Base-by-base conservation (phyloP, 2,113 vertebrate genomes). In the Taxidea taxus region DNA sequence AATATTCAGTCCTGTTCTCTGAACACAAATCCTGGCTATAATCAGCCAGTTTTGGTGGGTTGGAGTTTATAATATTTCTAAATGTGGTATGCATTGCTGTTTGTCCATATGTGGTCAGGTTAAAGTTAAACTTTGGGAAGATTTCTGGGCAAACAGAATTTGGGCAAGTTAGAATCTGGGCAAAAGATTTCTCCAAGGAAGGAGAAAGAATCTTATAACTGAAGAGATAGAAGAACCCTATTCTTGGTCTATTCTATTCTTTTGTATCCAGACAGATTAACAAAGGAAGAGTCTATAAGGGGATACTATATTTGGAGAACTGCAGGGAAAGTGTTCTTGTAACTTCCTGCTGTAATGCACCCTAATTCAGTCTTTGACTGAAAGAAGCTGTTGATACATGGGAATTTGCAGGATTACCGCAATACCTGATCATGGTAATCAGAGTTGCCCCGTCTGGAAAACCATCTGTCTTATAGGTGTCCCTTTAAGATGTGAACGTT, bases 1-100 rank as follows among this genome's bases (percentile, higher is more conserved):
- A 97, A 94, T 64, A 89, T 0, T 1, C 60, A 97, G 8, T 94
- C 84, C 1, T 62, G 82, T 86, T 49, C 62, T 98, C 92, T 98
- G 97, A 98, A 95, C 98, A 97, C 88, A 98, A 96, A 96, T 78
- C 88, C 97, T 97, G 97, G 93, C 81, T 96, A 94, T 68, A 96
- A 90, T 90, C 95, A 81, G 51, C 77, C 97, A 94, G 90, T 97
- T 96, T 44, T 70, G 39, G n/a, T 70, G 77, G 91, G 23, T 56
- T 90, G 91, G 27, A 84, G 54, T 92, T 98, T 98, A 97, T 94
- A 96, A 81, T 93, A 96, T 95, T 98, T 97, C 82, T 91, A 94
- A 97, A 85, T 91, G 78, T 90, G 93, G 81, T 23, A 68, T 21
- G 42, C 4, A 91, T 56, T 94, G 77, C 86, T 44, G 72, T 91